phyloP scores from a whole-genome alignment of 1,140 invertebrate species.

The Drosophila bifasciata region DNA sequence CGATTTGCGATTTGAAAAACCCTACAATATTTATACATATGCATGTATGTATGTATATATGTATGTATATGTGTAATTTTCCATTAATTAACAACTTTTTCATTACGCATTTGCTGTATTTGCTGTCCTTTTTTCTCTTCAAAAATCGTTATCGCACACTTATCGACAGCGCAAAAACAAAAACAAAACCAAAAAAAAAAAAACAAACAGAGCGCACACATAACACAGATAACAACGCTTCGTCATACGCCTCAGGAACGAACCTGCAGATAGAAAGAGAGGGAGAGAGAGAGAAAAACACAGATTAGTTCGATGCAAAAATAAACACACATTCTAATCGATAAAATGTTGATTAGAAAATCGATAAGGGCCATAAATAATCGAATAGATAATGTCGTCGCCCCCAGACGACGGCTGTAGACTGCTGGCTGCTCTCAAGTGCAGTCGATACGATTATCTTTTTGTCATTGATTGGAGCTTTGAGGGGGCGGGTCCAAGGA shows the following conservation, averaged over 20 bases:
- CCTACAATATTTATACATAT: not conserved
- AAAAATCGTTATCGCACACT: slow-evolving; percentile 21
- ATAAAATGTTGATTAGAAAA: slow-evolving; percentile 39
- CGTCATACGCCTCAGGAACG: not conserved
- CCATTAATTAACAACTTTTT: slow-evolving; percentile 73
- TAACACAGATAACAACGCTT: slow-evolving; percentile 1
- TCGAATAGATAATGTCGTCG: slow-evolving; percentile 35
- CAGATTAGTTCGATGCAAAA: slow-evolving; percentile 40
- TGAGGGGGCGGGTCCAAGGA: no score
- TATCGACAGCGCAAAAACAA: not conserved
- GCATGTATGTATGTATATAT: not conserved
- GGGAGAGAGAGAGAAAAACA: slow-evolving; percentile 3
- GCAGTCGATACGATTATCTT: slow-evolving; percentile 17
- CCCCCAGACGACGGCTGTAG: not conserved
- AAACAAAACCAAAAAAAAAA: slow-evolving; percentile 29
- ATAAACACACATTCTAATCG: not conserved
- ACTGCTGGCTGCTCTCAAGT: no score
- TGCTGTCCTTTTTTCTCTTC: slow-evolving; percentile 6
- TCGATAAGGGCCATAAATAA: slow-evolving; percentile 51
- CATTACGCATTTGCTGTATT: slow-evolving; percentile 7
- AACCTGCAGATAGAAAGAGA: slow-evolving; percentile 29
- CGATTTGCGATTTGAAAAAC: no score
- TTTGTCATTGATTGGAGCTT: no score
- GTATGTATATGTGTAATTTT: slow-evolving; percentile 42
- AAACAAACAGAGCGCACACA: not conserved